Percentiles rank a stretch among this genome's conserved stretches.
These are phyloP conservation scores for Linnaemya vulpina DNA, from an alignment of 2,888 invertebrate genomes.

Conservation along the genomic window DNA sequence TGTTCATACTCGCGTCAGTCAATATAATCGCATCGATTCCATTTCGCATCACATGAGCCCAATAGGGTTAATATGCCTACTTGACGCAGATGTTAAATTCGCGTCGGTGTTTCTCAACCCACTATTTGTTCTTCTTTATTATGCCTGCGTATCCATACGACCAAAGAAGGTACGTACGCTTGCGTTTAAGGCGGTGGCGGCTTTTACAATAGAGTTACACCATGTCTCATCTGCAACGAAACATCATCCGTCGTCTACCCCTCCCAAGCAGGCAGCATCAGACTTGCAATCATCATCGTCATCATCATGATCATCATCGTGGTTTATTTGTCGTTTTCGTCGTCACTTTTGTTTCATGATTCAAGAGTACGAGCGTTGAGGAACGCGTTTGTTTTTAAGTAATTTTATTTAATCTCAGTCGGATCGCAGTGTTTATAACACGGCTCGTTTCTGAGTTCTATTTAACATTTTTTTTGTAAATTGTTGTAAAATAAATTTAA, in stretches of 20 bases:
- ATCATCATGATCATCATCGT: constrained; percentile 12
- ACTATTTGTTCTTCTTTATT: constrained; percentile 59
- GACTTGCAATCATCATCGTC: neutral
- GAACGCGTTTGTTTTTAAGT: constrained; percentile 68
- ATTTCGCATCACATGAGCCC: neutral
- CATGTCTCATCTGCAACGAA: constrained; percentile 32
- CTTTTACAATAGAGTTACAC: constrained; percentile 68
- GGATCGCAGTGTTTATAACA: constrained; percentile 69
- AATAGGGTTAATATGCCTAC: constrained; percentile 32
- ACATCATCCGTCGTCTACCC: constrained; percentile 26
- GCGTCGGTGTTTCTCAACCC: constrained; percentile 71
- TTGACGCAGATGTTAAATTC: constrained; percentile 32
- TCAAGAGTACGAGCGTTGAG: constrained; percentile 48
- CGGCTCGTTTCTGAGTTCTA: constrained; percentile 47
- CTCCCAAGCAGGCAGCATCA: constrained; percentile 30
- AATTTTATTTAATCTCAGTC: constrained; percentile 72
- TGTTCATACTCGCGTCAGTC: neutral
- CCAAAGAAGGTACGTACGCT: constrained; percentile 10
- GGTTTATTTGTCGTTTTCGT: constrained; percentile 32
- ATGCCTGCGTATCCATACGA: constrained; percentile 24
- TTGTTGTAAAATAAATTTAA: constrained; percentile 24
- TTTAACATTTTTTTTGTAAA: constrained; percentile 19
- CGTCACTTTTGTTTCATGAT: constrained; percentile 64
- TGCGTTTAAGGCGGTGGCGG: constrained; percentile 60
- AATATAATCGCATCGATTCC: neutral